Percentiles rank a stretch among this genome's conserved stretches.
phyloP scores from a whole-genome alignment of 2,888 invertebrate species.

The Poecilobothrus nobilitatus region DNA sequence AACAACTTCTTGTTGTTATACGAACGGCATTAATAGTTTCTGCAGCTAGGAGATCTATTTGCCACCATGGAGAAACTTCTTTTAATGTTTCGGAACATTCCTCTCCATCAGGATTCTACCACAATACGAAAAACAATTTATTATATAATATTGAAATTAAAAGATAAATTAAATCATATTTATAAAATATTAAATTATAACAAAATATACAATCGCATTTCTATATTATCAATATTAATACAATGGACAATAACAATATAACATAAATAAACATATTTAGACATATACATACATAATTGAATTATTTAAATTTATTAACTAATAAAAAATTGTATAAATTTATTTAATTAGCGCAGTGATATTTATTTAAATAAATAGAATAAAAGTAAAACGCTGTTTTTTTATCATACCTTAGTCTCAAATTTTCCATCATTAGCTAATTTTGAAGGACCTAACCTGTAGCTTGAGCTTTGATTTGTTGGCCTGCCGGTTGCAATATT shows the following conservation, averaged over 20 bases:
- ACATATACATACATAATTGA: no score
- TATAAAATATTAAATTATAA: no score
- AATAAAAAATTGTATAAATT: background rate
- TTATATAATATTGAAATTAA: no score
- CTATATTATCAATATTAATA: background rate
- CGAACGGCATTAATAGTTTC: slow-evolving; percentile 79
- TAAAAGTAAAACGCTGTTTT: no score
- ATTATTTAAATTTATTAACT: background rate
- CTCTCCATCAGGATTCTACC: slow-evolving; percentile 79
- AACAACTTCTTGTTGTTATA: slow-evolving; percentile 61
- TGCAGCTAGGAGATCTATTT: slow-evolving; percentile 73
- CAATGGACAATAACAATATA: no score
- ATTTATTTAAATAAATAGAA: no score
- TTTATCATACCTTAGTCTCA: slow-evolving; percentile 49
- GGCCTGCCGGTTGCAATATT: slow-evolving; percentile 81
- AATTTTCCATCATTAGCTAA: slow-evolving; percentile 82
- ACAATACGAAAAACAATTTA: no score
- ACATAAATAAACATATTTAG: no score
- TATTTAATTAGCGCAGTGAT: no score
- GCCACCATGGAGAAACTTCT: slow-evolving; percentile 90
- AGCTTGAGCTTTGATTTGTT: slow-evolving; percentile 83
- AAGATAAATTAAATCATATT: background rate
- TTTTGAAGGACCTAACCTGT: slow-evolving; percentile 69
- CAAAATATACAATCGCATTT: background rate
- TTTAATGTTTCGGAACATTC: slow-evolving; percentile 83